phyloP scores from a whole-genome alignment of 2,113 vertebrate genomes.

The Ceratotherium simum region DNA sequence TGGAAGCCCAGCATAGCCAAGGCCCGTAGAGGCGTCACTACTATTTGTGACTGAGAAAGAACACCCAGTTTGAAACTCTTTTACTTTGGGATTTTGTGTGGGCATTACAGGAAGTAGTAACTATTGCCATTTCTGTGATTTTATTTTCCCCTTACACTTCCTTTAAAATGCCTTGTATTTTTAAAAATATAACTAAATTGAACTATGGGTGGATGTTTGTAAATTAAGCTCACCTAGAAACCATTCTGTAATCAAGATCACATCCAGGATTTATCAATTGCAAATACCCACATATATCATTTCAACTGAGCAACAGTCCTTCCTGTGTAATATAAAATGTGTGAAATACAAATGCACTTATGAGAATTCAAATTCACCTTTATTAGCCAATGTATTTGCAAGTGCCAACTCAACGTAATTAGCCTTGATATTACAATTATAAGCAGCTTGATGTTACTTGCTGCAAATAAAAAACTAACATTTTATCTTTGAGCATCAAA shows the following conservation, averaged over 20 bases:
- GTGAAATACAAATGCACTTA: background rate
- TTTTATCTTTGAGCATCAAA: constrained; percentile 23
- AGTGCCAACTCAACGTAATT: background rate
- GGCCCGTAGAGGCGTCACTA: background rate
- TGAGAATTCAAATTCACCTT: background rate
- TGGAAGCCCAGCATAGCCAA: background rate
- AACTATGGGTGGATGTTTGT: background rate
- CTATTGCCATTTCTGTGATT: background rate
- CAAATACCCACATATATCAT: background rate
- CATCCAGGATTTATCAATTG: constrained; percentile 27
- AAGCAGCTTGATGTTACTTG: background rate
- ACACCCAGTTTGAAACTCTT: background rate
- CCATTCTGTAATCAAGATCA: background rate
- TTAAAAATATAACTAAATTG: background rate
- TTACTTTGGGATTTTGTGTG: background rate
- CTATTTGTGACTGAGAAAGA: background rate
- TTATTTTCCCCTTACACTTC: background rate
- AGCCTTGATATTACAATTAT: background rate
- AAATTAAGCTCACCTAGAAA: background rate
- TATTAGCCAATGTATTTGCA: background rate
- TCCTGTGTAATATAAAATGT: constrained; percentile 14
- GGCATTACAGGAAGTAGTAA: background rate
- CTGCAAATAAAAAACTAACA: background rate
- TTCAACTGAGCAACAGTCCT: background rate
- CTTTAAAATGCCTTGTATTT: background rate